Conservation (phyloP, 2,888 invertebrate species). For the Pristionchus maxplancki region DNA sequence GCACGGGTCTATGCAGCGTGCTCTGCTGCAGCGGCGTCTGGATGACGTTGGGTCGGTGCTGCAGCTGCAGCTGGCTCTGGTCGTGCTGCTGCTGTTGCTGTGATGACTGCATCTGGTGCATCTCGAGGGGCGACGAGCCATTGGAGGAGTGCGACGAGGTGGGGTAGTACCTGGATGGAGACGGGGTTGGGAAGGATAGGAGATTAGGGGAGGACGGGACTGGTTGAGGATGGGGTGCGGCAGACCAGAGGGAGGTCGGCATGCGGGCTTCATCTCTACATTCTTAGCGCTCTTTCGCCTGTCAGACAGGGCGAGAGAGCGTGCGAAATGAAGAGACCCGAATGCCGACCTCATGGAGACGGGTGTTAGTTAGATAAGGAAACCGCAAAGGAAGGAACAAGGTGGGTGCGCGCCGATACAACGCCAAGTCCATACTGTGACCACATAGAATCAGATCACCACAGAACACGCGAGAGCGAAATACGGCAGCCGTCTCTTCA, state of each 20-base stretch:
- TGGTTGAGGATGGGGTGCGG: too few relatives aligned
- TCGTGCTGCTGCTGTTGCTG: conserved; percentile 43
- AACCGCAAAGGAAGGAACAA: not conserved
- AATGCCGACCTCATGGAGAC: not conserved
- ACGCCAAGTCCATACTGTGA: too few relatives aligned
- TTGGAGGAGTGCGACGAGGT: not conserved
- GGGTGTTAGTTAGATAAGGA: not conserved
- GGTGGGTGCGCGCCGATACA: not conserved
- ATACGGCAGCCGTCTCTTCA: too few relatives aligned
- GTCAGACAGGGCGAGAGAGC: too few relatives aligned
- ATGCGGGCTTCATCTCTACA: too few relatives aligned
- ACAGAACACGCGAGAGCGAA: too few relatives aligned
- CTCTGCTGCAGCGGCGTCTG: conserved; percentile 64
- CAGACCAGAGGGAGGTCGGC: too few relatives aligned
- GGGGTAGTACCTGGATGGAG: conserved; percentile 27
- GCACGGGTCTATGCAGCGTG: conserved; percentile 68
- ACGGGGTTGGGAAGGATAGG: too few relatives aligned
- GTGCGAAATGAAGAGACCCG: not conserved
- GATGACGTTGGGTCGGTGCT: conserved; percentile 70
- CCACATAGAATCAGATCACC: too few relatives aligned
- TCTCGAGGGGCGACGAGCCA: not conserved
- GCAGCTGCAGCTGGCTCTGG: not conserved
- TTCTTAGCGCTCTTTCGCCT: too few relatives aligned
- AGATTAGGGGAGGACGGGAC: too few relatives aligned
- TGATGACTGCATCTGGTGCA: conserved; percentile 38